Evolutionary conservation across 2,888 invertebrate species (phyloP), one percentile per base, ranked within the genome.

Genomic region (Synanthedon andrenaeformis): DNA sequence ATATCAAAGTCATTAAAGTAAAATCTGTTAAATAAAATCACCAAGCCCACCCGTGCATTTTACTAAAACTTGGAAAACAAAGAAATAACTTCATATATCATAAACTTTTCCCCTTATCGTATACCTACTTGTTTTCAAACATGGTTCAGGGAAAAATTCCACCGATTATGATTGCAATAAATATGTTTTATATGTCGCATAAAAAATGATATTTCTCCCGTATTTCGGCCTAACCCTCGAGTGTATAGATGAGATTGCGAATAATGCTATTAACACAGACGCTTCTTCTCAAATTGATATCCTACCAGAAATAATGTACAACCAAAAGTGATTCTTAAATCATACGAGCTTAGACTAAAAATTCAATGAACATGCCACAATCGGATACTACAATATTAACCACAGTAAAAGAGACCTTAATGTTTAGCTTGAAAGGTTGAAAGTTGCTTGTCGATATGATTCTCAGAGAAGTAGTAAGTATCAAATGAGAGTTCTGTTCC

Each of bases 261-360:
- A 83, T 87, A 87, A 87, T 85, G 84, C 87, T 87, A 87, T 87
- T 87, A 87, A 82, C 85, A 86, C 87, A 86, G 87, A 87, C 87
- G 87, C 86, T 87, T 82, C 84, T 86, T 79, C 82, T 85, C 85
- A 85, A 85, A 85, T 85, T 86, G 85, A 86, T 86, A 86, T 84
- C 85, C 79, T 76, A 72, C 76, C 74, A 63, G 10, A 35, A 59
- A 59, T 49, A 53, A 57, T 42, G 10, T 10, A 10, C 35, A 35
- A 35, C 10, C 10, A 35, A 35, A 35, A 35, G 10, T 35, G 35
- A 35, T 35, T 35, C 35, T 35, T 35, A 35, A 35, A 10, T 10
- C 35, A 10, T 35, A 10, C 35, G 2, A 0, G 0, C 0, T 35
- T 6, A 35, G 35, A 8, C 35, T 8, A 3, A 35, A 35, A 35